Evolutionary conservation across 2,113 vertebrate species (phyloP).

Genomic region (Astur gentilis): DNA sequence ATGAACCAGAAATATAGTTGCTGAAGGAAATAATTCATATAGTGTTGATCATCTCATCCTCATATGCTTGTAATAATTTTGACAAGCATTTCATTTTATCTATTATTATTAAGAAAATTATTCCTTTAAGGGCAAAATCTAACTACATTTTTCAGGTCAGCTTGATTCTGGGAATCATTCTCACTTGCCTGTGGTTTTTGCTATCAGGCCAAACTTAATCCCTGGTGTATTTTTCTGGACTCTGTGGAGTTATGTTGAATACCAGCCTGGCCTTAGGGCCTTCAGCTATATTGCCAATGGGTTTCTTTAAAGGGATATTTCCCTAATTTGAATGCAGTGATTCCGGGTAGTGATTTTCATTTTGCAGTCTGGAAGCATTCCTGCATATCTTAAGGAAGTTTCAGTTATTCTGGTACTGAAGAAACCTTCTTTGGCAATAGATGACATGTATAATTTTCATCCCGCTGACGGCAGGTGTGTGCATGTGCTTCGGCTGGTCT

Average conservation of each 20-base stretch:
- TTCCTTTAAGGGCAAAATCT: constrained; percentile 33
- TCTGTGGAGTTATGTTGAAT: constrained; percentile 1
- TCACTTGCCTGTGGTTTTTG: constrained; percentile 40
- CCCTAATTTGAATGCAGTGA: constrained; percentile 35
- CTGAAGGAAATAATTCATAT: not conserved
- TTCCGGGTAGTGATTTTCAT: constrained; percentile 18
- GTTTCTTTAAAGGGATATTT: constrained; percentile 23
- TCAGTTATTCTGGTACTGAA: not conserved
- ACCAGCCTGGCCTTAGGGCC: constrained; percentile 8
- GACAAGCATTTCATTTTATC: constrained; percentile 11
- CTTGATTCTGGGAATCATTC: constrained; percentile 37
- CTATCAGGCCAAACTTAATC: constrained; percentile 19
- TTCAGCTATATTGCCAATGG: not conserved
- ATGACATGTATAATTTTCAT: not conserved
- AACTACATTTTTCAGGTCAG: constrained; percentile 28
- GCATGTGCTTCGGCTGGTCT: not conserved
- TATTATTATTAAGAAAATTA: constrained; percentile 26
- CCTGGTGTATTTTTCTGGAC: constrained; percentile 24
- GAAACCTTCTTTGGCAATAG: not conserved
- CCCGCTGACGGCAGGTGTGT: not conserved
- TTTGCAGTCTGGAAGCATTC: not conserved
- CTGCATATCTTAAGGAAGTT: constrained; percentile 17
- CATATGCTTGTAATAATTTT: constrained; percentile 1
- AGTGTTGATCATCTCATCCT: not conserved
- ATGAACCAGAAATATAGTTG: not conserved